Conservation (phyloP, 2,888 invertebrate genomes). For the Thecocarcelia acutangulata region DNA sequence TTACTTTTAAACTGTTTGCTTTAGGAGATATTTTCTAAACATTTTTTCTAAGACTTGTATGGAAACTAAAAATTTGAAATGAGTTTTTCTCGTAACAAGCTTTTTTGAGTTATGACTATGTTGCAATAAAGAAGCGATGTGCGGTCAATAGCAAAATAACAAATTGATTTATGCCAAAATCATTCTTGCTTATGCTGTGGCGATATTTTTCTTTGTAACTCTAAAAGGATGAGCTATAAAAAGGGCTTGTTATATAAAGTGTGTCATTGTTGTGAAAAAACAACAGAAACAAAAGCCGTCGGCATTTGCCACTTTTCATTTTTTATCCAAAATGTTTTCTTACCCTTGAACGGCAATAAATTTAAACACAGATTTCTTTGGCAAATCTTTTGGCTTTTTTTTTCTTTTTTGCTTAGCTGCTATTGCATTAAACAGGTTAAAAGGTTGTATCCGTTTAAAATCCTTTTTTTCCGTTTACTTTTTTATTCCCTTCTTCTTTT, state of each 20-base stretch:
- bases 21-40: too few species aligned
- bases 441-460: constrained; percentile 62
- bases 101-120: too few species aligned
- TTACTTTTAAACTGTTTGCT: too few species aligned
- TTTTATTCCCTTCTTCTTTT: constrained; percentile 25
- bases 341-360: constrained; percentile 25
- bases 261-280: constrained; percentile 6
- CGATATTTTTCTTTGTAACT: too few species aligned
- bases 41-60: too few species aligned
- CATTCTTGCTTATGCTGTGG: too few species aligned
- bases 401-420: constrained; percentile 1
- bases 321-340: constrained; percentile 32
- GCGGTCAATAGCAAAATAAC: too few species aligned
- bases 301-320: constrained; percentile 71
- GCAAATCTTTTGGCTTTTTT: constrained; percentile 62
- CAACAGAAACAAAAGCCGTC: constrained; percentile 67
- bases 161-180: too few species aligned
- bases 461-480: constrained; percentile 34
- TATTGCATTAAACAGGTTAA: constrained; percentile 52
- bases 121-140: too few species aligned
- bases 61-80: too few species aligned
- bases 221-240: too few species aligned
- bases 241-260: background rate
- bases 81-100: too few species aligned
- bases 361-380: constrained; percentile 64